A percentile compares a stretch with the other conserved stretches of the same genome.
Evolutionary conservation across 2,797 vertebrate species (phyloP).

Genomic region (Xiphophorus birchmanni): DNA sequence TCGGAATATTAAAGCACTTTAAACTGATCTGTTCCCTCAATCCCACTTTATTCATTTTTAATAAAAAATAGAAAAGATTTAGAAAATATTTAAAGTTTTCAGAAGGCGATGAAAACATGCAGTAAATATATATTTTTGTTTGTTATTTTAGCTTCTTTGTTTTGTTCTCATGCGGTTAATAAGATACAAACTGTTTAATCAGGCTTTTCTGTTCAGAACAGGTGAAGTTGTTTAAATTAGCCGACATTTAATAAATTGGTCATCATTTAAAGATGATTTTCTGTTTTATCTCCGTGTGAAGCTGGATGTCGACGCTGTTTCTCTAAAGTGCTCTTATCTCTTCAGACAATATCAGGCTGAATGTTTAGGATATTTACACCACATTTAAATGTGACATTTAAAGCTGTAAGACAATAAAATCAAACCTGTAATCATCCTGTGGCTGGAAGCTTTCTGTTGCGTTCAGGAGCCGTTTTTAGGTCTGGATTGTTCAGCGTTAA

Average conservation of each 20-base stretch:
- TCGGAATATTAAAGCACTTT: background rate
- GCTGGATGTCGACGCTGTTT: background rate
- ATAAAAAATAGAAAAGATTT: background rate
- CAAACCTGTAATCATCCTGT: background rate
- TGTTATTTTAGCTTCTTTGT: background rate
- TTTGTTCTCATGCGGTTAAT: background rate
- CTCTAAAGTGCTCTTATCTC: slow-evolving; percentile 7
- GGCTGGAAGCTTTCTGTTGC: background rate
- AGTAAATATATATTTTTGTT: background rate
- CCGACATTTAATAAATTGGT: background rate
- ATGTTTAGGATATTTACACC: background rate
- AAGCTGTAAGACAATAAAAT: background rate
- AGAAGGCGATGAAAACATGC: background rate
- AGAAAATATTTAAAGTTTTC: background rate
- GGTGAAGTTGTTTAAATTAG: background rate
- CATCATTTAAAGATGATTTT: background rate
- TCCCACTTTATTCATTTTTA: background rate
- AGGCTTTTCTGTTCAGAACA: background rate
- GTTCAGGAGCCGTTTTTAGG: background rate
- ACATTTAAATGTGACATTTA: background rate
- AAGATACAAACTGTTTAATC: background rate
- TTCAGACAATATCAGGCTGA: background rate
- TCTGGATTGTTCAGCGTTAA: background rate
- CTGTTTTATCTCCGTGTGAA: background rate
- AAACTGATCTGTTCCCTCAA: background rate